Evolutionary conservation across 2,797 vertebrate species (phyloP), one percentile per base, ranked within the genome.

Genomic region (Molossus alvarezi): DNA sequence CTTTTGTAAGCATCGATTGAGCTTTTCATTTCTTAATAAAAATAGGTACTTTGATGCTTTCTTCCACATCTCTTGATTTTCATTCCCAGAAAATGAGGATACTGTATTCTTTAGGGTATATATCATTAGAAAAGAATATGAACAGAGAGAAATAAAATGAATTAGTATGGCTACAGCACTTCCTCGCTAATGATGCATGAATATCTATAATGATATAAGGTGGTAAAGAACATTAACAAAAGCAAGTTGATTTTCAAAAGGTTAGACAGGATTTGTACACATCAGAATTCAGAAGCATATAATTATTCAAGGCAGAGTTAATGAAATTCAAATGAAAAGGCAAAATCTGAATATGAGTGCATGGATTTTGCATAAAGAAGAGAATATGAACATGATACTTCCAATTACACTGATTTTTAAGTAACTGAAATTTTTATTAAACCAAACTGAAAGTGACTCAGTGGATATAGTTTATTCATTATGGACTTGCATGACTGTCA

Each of bases 281-380:
- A 95, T 90, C 48, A 93, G 9, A 95, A 57, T 95, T 93, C 75
- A 53, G 45, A 90, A 37, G 18, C 1, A 81, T 84, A 81, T 80
- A 96, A 94, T 81, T 64, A 95, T 84, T 97, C 95, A 97, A 85
- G 77, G 12, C 33, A 89, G 27, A 97, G 71, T 90, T 96, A 96
- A 91, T 88, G 55, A 64, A 97, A 85, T 95, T 96, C 77, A 17
- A 82, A 67, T 83, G 45, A 88, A 96, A 95, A 93, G 5, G 64
- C 45, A 90, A 90, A 97, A 96, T 97, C 64, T 94, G 71, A 95
- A 87, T 97, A 77, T 84, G 79, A 94, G 88, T 96, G 27, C 45
- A 88, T 85, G 0, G 82, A 27, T 93, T 98, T 95, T 97, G 13
- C 53, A 95, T 76, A 95, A 95, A 88, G 29, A 96, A 15, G 45